Percentiles rank a stretch among this genome's conserved stretches.
Evolutionary conservation across 2,888 invertebrate species (phyloP).

Genomic region (Amiota mariae): DNA sequence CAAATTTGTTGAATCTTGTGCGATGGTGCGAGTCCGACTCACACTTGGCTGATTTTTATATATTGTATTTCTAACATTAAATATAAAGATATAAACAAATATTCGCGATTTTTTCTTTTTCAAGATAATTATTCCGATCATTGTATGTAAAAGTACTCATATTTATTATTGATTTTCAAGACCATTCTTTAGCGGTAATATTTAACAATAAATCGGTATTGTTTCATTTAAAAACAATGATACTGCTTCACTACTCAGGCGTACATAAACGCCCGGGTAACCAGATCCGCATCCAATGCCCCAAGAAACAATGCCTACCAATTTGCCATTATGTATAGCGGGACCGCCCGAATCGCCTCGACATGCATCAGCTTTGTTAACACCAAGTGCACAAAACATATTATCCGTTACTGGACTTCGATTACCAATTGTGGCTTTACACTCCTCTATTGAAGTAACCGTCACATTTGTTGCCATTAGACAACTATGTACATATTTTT

Average conservation of each 20-base stretch:
- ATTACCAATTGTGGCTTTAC: slow-evolving; percentile 16
- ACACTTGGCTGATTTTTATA: too few relatives aligned
- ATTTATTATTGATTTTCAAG: too few relatives aligned
- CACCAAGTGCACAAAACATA: slow-evolving; percentile 60
- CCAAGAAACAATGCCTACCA: slow-evolving; percentile 80
- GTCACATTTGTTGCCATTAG: slow-evolving; percentile 47
- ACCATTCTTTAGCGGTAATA: too few relatives aligned
- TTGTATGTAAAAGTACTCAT: too few relatives aligned
- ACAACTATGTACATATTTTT: slow-evolving; percentile 32
- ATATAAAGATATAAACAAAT: too few relatives aligned
- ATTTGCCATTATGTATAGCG: slow-evolving; percentile 45
- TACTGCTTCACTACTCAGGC: slow-evolving; percentile 73
- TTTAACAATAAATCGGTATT: slow-evolving; percentile 31
- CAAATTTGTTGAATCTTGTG: too few relatives aligned
- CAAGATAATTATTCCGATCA: too few relatives aligned
- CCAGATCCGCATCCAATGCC: slow-evolving; percentile 71
- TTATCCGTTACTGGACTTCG: slow-evolving; percentile 42
- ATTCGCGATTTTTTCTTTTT: too few relatives aligned
- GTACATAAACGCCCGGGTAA: slow-evolving; percentile 84
- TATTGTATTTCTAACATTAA: too few relatives aligned
- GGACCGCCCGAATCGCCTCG: slow-evolving; percentile 67
- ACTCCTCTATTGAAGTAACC: slow-evolving; percentile 35
- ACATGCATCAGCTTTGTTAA: slow-evolving; percentile 55
- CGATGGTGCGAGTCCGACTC: too few relatives aligned
- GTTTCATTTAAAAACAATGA: slow-evolving; percentile 34